These are phyloP conservation scores for Carposina sasakii DNA, from an alignment of 1,140 invertebrate genomes.

Conservation along the genomic window DNA sequence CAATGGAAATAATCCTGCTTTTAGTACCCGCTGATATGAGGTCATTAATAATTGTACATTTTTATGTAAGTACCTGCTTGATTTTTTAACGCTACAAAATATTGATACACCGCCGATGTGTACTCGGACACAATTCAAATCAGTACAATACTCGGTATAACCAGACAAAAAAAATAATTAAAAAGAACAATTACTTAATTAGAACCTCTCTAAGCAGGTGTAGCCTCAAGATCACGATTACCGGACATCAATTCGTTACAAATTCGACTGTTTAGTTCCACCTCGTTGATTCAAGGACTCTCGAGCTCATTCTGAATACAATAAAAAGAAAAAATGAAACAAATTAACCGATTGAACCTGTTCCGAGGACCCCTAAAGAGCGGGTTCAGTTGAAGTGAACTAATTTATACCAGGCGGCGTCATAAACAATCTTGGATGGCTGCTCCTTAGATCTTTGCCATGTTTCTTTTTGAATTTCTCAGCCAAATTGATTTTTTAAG, in stretches of 20 bases:
- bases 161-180: constrained; percentile 21
- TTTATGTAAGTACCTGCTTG: too few species aligned
- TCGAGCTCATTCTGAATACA: constrained; percentile 53
- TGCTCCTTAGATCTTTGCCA: too few species aligned
- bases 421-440: constrained; percentile 57
- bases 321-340: constrained; percentile 61
- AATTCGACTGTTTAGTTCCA: constrained; percentile 68
- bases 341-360: constrained; percentile 64
- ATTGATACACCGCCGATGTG: too few species aligned
- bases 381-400: constrained; percentile 56
- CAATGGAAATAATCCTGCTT: too few species aligned
- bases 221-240: constrained; percentile 46
- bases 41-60: too few species aligned
- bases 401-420: constrained; percentile 64
- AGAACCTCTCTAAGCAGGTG: constrained; percentile 53
- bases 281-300: constrained; percentile 70
- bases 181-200: constrained; percentile 58
- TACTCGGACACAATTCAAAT: too few species aligned
- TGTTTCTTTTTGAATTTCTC: too few species aligned
- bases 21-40: too few species aligned
- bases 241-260: constrained; percentile 68
- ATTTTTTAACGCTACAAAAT: too few species aligned
- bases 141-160: too few species aligned
- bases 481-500: too few species aligned
- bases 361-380: constrained; percentile 64